Evolutionary conservation across 2,797 vertebrate species (phyloP), one percentile per base, ranked within the genome.

Genomic region (Neosilurus hyrtlii): DNA sequence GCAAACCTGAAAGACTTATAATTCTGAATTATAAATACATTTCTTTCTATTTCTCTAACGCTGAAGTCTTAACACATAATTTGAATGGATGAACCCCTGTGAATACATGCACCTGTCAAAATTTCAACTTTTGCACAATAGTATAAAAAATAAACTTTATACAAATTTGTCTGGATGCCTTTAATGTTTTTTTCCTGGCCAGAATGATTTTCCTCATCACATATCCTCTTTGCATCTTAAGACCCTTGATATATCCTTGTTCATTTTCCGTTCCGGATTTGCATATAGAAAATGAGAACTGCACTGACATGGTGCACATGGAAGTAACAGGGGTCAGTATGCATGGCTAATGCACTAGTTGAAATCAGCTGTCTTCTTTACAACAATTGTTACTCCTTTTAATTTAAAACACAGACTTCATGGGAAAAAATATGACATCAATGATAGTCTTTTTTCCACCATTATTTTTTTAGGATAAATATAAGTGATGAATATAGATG

Each of bases 141-240:
- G 8, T 9, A 0, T 18, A 94, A 82, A 85, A 95, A 95, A 96
- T 93, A 95, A 94, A 93, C 95, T 95, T 93, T 96, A 96, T 95
- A 95, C 94, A 96, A 95, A 96, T 95, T 88, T 15, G 6, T 62
- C 22, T 61, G 35, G 16, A 76, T n/a, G 20, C n/a, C 35, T 76
- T 57, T 43, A 56, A 59, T n/a, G 56, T n/a, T 77, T 78, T 63
- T 65, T 12, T 63, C 43, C 61, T 83, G 91, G 88, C 90, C 92
- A 91, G 94, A 92, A 12, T 86, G 91, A 90, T 92, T 92, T 93
- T 95, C 93, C 93, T 95, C 94, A 93, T 94, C 93, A 89, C 79
- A 88, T 90, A 92, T 90, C 93, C 89, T 94, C 90, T 96, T 96
- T 96, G 95, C 95, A 96, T 96, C 92, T 94, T 93, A 94, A 94